These are phyloP conservation scores for Sphenopsis melanotis DNA, from an alignment of 2,797 vertebrate genomes.

Conservation along the genomic window DNA sequence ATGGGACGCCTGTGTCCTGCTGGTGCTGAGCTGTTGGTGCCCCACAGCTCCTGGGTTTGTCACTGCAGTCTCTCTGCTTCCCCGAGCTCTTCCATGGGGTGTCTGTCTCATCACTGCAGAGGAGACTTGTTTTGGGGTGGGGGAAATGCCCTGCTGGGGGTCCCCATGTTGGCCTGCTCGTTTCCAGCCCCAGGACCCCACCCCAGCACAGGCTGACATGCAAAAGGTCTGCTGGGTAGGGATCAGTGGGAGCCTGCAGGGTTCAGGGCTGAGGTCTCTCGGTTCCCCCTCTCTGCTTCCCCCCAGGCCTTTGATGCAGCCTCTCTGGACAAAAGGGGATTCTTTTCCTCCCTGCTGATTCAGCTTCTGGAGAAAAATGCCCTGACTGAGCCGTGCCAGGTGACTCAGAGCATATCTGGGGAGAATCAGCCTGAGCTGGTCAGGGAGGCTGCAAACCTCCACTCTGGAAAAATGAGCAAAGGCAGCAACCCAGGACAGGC, in stretches of 20 bases:
- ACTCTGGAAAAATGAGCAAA: not conserved
- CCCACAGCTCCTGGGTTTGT: not conserved
- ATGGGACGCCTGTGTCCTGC: not conserved
- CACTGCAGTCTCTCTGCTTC: not conserved
- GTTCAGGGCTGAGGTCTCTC: not conserved
- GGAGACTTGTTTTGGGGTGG: not conserved
- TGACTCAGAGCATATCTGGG: conserved; percentile 15
- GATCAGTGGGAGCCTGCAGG: not conserved
- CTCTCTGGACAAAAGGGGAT: not conserved
- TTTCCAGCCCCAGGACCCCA: not conserved
- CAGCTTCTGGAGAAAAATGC: not conserved
- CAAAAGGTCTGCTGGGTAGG: not conserved
- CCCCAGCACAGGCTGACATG: not conserved
- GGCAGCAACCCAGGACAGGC: not conserved
- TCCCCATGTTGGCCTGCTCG: not conserved
- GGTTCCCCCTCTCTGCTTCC: not conserved
- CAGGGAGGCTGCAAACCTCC: not conserved
- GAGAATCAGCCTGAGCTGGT: not conserved
- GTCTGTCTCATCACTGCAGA: not conserved
- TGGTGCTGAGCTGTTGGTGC: not conserved
- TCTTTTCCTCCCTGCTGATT: conserved; percentile 22
- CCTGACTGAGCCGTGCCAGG: not conserved
- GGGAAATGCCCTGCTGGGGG: not conserved
- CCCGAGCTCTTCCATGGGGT: not conserved
- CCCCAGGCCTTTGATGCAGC: not conserved